Base-by-base conservation (phyloP, 2,113 vertebrate species). In the Tor tambroides region DNA sequence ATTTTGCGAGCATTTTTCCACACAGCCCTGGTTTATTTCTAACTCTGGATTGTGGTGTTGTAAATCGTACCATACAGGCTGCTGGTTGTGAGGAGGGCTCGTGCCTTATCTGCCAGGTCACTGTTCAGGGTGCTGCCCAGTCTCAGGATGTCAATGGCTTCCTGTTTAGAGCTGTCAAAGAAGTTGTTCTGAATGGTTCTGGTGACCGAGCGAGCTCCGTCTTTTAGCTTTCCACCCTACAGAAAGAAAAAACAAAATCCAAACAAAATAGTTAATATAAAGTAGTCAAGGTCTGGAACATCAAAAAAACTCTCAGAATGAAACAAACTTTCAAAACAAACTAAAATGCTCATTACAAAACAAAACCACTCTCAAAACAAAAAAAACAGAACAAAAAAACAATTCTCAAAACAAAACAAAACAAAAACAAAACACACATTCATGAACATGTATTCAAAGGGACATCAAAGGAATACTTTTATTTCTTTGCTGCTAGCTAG, bases 171-270 rank as follows among this genome's bases (percentile, higher is more conserved):
- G 90, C 95, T 98, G 96, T 99, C 98, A 90, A 99, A 99, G 95
- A 99, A 99, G 94, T 99, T 99, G 95, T 98, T 99, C 93, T 99
- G 98, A 94, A 99, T 99, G 83, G 98, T 99, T 93, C 98, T 96
- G 28, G 98, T 99, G 90, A 99, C 98, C 35, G 98, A 99, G 75
- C 98, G 97, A 69, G 98, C 98, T 81, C 98, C 98, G 77, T 99
- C 98, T 95, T 99, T 99, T 88, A 99, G 95, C 98, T 99, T 99
- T 85, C 98, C 98, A 90, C 93, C 95, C 98, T 99, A 92, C 80
- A 89, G 87, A 89, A 65, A 41, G 90, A 77, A 88, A 0, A 63
- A 74, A 92, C 90, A 56, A 54, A n/a, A 30, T 6, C 28, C 7
- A 59, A 28, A 74, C 11, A 28, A 79, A 84, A 38, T 3, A 32